Conservation (phyloP, 2,113 vertebrate genomes). For the Bambusicola thoracicus region DNA sequence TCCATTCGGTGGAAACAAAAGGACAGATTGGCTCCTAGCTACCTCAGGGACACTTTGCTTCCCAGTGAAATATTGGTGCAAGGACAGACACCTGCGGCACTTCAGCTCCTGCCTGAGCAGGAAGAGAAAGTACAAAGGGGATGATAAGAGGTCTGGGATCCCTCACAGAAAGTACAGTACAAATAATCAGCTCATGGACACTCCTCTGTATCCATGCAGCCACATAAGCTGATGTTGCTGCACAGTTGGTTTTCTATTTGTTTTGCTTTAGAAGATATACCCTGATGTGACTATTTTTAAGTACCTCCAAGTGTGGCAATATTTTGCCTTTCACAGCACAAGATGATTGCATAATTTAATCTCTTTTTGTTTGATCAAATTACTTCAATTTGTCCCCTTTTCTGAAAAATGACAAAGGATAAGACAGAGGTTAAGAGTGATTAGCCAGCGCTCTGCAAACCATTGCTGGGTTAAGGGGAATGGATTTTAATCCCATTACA, state of each 20-base stretch:
- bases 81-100: background rate
- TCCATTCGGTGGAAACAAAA: background rate
- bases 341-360: background rate
- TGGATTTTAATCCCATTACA: background rate
- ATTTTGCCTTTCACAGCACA: background rate
- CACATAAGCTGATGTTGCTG: background rate
- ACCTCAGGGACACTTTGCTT: background rate
- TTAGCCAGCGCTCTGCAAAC: background rate
- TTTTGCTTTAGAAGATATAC: background rate
- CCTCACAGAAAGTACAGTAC: background rate
- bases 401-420: background rate
- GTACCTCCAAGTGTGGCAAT: background rate
- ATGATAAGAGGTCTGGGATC: background rate
- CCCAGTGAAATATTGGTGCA: background rate
- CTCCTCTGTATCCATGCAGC: background rate
- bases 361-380: background rate
- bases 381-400: background rate
- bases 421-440: background rate
- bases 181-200: background rate
- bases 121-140: background rate
- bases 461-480: background rate
- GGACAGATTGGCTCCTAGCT: background rate
- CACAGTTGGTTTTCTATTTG: background rate
- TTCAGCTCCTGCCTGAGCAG: background rate
- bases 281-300: background rate